A percentile compares a stretch with the other conserved stretches of the same genome.
phyloP scores from a whole-genome alignment of 2,113 vertebrate species.

The Ctenomys sociabilis region DNA sequence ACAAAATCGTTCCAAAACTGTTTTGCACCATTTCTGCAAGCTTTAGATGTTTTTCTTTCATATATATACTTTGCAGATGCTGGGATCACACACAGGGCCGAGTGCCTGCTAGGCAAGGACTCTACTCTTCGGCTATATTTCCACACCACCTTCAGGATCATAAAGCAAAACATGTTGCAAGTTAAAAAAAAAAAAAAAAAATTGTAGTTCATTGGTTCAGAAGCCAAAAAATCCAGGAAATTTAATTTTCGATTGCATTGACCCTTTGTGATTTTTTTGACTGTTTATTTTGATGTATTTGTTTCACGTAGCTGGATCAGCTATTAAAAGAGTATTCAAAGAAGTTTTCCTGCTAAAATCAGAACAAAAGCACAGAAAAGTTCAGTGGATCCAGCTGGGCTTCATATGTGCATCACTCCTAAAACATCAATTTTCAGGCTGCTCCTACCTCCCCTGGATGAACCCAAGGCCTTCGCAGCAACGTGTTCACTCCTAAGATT shows the following conservation, averaged over 20 bases:
- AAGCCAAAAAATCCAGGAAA: not conserved
- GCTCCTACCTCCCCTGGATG: not conserved
- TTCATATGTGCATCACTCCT: not conserved
- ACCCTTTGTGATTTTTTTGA: not conserved
- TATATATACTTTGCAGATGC: not conserved
- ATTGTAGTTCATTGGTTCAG: not conserved
- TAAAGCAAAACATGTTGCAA: not conserved
- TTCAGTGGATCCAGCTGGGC: not conserved
- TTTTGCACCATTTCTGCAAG: not conserved
- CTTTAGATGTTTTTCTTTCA: not conserved
- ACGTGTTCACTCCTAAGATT: not conserved
- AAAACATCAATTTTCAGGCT: not conserved
- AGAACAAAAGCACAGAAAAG: not conserved
- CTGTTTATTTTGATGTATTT: not conserved
- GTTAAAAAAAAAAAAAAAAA: not conserved
- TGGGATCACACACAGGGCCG: not conserved
- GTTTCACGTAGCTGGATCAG: not conserved
- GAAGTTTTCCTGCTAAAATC: not conserved
- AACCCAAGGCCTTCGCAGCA: not conserved
- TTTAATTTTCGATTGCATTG: not conserved
- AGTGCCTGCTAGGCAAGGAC: not conserved
- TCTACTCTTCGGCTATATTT: not conserved
- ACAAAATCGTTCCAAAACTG: not conserved
- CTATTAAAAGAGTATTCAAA: not conserved
- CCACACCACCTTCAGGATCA: not conserved